These are phyloP conservation scores for Hecatera dysodea DNA, from an alignment of 2,888 invertebrate species.

Conservation along the genomic window DNA sequence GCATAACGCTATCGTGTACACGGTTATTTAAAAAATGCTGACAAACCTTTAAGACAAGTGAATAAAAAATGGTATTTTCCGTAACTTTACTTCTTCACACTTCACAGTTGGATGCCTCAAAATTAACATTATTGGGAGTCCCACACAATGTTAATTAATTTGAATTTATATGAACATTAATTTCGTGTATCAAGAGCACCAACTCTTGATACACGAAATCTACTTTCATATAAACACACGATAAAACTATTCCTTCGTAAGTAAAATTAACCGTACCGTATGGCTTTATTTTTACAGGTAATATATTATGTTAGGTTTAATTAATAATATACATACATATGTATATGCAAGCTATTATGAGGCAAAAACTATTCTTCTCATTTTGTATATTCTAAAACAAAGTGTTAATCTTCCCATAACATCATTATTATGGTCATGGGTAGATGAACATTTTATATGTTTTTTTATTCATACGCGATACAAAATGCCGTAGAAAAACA, in stretches of 20 bases:
- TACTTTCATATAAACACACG: too few relatives aligned
- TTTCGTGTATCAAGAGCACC: too few relatives aligned
- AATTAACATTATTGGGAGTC: too few relatives aligned
- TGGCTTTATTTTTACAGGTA: neutral
- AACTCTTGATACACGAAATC: too few relatives aligned
- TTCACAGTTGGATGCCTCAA: too few relatives aligned
- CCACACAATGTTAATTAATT: too few relatives aligned
- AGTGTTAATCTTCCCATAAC: constrained; percentile 8
- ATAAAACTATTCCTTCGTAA: too few relatives aligned
- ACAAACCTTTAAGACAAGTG: neutral
- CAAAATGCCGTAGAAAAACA: neutral
- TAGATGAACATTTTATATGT: constrained; percentile 7
- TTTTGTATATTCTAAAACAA: constrained; percentile 4
- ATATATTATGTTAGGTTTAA: neutral
- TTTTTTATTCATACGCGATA: neutral
- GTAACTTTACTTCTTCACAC: too few relatives aligned
- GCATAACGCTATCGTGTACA: neutral
- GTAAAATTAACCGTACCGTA: too few relatives aligned
- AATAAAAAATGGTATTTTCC: neutral
- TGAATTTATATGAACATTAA: too few relatives aligned
- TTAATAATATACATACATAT: too few relatives aligned
- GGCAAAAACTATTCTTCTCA: neutral
- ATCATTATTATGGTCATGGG: constrained; percentile 24
- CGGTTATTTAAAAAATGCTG: neutral
- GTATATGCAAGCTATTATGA: neutral